Evolutionary conservation across 2,113 vertebrate species (phyloP).

Genomic region (Etia nguti): DNA sequence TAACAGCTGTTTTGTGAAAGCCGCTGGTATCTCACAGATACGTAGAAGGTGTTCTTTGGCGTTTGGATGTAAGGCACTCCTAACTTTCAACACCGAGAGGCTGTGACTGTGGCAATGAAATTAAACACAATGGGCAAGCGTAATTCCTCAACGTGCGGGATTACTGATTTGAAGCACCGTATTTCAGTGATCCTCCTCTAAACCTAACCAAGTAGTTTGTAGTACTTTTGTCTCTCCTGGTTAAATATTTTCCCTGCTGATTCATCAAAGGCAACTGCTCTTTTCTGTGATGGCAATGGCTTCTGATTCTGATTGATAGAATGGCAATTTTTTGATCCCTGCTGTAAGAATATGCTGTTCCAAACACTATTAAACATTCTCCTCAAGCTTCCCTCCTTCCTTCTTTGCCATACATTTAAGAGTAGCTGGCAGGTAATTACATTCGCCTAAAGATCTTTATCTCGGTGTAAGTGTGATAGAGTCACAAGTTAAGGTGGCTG

Average conservation of each 20-base stretch:
- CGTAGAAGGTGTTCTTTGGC: background rate
- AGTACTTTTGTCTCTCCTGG: background rate
- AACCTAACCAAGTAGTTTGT: background rate
- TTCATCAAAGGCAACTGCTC: background rate
- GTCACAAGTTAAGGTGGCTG: background rate
- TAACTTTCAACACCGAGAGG: no score
- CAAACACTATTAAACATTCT: background rate
- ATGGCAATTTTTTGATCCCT: background rate
- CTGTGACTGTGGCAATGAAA: background rate
- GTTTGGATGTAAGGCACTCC: no score
- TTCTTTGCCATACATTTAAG: background rate
- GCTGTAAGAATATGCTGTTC: background rate
- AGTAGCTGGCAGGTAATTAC: conserved; percentile 43
- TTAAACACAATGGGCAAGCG: background rate
- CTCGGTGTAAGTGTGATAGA: conserved; percentile 12
- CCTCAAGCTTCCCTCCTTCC: background rate
- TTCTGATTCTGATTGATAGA: background rate
- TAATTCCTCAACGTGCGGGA: accelerated
- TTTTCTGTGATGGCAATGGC: background rate
- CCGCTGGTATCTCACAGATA: background rate
- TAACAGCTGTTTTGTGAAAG: background rate
- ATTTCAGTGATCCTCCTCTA: background rate
- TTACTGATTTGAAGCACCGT: background rate
- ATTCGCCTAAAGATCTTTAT: conserved; percentile 41
- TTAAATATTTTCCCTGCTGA: background rate